phyloP scores from a whole-genome alignment of 1,140 invertebrate species.

The Drosophila kikkawai region DNA sequence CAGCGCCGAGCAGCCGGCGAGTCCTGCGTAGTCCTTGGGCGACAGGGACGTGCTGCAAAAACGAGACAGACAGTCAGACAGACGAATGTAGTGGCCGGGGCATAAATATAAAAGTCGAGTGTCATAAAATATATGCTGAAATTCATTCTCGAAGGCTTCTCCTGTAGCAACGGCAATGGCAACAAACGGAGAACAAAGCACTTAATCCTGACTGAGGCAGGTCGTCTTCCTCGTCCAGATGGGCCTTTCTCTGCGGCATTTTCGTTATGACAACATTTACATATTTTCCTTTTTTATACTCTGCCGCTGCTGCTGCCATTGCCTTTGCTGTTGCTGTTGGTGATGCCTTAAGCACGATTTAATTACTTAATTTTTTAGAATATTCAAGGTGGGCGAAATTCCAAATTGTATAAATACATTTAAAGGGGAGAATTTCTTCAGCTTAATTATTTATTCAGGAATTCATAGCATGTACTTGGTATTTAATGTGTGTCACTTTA shows the following conservation, averaged over 20 bases:
- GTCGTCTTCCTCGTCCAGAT: slow-evolving; percentile 40
- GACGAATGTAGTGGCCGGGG: slow-evolving; percentile 52
- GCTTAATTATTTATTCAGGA: slow-evolving; percentile 6
- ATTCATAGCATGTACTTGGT: background rate
- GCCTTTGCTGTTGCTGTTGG: slow-evolving; percentile 10
- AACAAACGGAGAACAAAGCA: slow-evolving; percentile 48
- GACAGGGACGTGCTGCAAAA: slow-evolving; percentile 50
- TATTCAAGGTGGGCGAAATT: slow-evolving; percentile 24
- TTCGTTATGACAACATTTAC: slow-evolving; percentile 54
- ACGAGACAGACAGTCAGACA: slow-evolving; percentile 24
- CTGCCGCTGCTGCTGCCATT: slow-evolving; percentile 11
- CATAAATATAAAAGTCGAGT: slow-evolving; percentile 81
- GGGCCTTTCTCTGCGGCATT: slow-evolving; percentile 53
- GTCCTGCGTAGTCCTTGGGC: slow-evolving; percentile 90
- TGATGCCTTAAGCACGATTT: slow-evolving; percentile 37
- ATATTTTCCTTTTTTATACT: slow-evolving; percentile 45
- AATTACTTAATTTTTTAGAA: slow-evolving; percentile 48
- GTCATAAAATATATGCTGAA: slow-evolving; percentile 81
- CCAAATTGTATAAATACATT: slow-evolving; percentile 27
- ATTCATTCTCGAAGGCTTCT: slow-evolving; percentile 70
- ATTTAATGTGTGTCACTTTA: background rate
- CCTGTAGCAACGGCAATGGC: slow-evolving; percentile 24
- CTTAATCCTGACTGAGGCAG: slow-evolving; percentile 58
- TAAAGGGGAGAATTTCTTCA: background rate
- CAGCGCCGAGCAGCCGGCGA: slow-evolving; percentile 89